Percentiles rank a stretch among this genome's conserved stretches.
Evolutionary conservation across 2,113 vertebrate genomes (phyloP).

Genomic region (Sterrhoptilus dennistouni): DNA sequence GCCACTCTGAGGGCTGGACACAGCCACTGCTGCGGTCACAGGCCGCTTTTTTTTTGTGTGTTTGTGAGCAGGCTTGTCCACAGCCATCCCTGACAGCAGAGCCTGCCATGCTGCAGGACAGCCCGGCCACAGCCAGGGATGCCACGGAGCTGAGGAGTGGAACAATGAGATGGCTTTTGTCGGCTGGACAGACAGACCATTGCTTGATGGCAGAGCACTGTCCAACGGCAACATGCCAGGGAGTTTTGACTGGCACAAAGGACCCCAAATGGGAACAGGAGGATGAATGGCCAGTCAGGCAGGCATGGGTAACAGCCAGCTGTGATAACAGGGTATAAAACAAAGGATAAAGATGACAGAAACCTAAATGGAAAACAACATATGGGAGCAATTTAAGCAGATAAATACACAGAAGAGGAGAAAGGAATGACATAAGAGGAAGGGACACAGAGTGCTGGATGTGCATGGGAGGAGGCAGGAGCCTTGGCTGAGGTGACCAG

Average conservation of each 20-base stretch:
- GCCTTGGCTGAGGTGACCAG: background rate
- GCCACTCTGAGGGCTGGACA: background rate
- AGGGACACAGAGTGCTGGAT: background rate
- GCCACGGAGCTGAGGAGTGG: background rate
- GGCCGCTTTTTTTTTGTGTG: background rate
- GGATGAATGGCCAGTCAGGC: background rate
- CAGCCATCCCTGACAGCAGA: background rate
- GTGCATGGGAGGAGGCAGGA: background rate
- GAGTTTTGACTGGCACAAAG: background rate
- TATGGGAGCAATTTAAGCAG: background rate
- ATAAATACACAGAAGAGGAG: background rate
- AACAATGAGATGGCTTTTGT: background rate
- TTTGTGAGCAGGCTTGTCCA: background rate
- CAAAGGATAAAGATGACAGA: background rate
- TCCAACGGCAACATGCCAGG: background rate
- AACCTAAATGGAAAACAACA: rapidly evolving
- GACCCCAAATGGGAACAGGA: rapidly evolving
- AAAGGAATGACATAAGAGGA: background rate
- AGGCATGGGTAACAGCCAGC: background rate
- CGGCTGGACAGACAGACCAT: background rate
- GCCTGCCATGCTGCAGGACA: background rate
- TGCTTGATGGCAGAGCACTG: background rate
- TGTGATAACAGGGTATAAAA: background rate
- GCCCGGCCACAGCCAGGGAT: background rate
- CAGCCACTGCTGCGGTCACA: background rate